Conservation (phyloP, 2,888 invertebrate genomes). For the Hylaea fasciaria region DNA sequence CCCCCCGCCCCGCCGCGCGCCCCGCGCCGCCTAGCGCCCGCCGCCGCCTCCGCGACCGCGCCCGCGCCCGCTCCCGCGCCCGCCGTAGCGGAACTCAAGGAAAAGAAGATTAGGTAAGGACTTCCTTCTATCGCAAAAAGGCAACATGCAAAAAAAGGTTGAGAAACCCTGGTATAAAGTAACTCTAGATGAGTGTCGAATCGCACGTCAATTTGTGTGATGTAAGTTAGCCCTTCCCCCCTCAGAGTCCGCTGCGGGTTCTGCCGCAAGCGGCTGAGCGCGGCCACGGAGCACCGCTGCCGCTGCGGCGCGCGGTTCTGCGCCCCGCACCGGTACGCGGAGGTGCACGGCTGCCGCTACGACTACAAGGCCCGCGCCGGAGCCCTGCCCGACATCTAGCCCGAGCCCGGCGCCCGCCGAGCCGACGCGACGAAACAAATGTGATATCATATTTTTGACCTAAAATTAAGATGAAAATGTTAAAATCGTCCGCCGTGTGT, state of each 20-base stretch:
- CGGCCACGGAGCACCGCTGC: constrained; percentile 89
- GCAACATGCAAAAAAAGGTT: too few relatives aligned
- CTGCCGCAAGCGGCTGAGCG: constrained; percentile 89
- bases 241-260: constrained; percentile 82
- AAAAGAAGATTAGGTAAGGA: constrained; percentile 26
- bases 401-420: background rate
- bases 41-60: background rate
- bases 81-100: background rate
- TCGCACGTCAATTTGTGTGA: too few relatives aligned
- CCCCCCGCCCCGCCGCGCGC: background rate
- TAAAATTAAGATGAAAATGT: constrained; percentile 78
- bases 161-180: too few relatives aligned
- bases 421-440: constrained; percentile 32
- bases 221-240: too few relatives aligned
- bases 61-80: background rate
- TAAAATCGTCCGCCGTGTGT: constrained; percentile 71
- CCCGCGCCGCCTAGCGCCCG: constrained; percentile 1
- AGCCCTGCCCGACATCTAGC: constrained; percentile 90
- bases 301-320: constrained; percentile 91
- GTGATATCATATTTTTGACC: constrained; percentile 68
- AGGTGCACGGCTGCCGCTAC: constrained; percentile 90
- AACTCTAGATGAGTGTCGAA: background rate
- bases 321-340: constrained; percentile 90
- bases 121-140: too few relatives aligned
- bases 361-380: constrained; percentile 89